phyloP scores from a whole-genome alignment of 1,140 invertebrate genomes.

The Halictus rubicundus region DNA sequence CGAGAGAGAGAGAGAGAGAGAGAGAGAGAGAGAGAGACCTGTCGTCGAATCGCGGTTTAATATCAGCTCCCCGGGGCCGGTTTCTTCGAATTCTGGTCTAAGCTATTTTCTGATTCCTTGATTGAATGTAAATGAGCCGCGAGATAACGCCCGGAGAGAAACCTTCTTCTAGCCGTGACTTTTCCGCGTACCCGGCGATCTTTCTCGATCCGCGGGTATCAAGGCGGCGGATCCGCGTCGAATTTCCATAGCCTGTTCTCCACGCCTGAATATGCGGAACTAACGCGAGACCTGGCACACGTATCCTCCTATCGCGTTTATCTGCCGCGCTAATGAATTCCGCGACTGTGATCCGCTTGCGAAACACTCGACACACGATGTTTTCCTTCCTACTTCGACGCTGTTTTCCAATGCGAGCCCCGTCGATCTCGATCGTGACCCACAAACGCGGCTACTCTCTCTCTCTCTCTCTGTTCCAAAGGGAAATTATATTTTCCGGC shows the following conservation, averaged over 20 bases:
- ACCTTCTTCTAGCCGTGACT: constrained; percentile 6
- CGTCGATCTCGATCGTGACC: too few relatives aligned
- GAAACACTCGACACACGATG: not conserved
- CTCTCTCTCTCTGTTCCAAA: too few relatives aligned
- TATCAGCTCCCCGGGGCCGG: not conserved
- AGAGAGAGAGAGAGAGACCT: not conserved
- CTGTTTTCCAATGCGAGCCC: too few relatives aligned
- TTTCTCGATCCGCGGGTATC: constrained; percentile 4
- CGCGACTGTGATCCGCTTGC: not conserved
- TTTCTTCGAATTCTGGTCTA: not conserved
- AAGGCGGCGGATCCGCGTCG: not conserved
- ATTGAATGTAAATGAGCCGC: constrained; percentile 35
- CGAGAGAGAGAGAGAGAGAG: too few relatives aligned
- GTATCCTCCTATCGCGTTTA: not conserved
- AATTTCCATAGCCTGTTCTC: constrained; percentile 15
- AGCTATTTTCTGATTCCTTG: constrained; percentile 10
- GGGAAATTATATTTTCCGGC: too few relatives aligned
- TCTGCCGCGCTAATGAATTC: constrained; percentile 2
- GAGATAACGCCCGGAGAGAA: constrained; percentile 17
- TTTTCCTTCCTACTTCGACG: not conserved
- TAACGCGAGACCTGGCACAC: constrained; percentile 19
- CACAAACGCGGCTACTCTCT: too few relatives aligned
- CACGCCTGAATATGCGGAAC: constrained; percentile 44
- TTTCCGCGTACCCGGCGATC: constrained; percentile 5
- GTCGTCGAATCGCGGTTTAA: constrained; percentile 15